phyloP scores from a whole-genome alignment of 1,140 invertebrate species.

The Drosophila neocordata region DNA sequence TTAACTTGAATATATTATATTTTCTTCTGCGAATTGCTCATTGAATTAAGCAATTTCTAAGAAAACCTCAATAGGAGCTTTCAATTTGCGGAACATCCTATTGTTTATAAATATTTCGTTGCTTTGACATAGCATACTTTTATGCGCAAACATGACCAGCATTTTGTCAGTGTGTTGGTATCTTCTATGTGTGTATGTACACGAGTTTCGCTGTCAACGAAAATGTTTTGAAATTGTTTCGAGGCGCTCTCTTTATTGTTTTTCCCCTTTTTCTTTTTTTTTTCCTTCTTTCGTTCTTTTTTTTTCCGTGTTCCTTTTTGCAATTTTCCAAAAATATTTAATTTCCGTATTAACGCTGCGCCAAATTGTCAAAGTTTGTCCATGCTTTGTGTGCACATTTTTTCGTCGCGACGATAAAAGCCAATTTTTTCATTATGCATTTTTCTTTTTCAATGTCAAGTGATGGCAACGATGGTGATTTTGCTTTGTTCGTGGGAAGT shows the following conservation, averaged over 20 bases:
- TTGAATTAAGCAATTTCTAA: not conserved
- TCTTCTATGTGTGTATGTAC: slow-evolving; percentile 25
- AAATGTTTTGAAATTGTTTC: slow-evolving; percentile 79
- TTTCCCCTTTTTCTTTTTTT: not conserved
- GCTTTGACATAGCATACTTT: slow-evolving; percentile 60
- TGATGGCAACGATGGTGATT: slow-evolving; percentile 51
- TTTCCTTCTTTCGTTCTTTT: not conserved
- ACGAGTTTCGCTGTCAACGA: slow-evolving; percentile 62
- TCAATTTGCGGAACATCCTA: not conserved
- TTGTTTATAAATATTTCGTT: slow-evolving; percentile 22
- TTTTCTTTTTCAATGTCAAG: slow-evolving; percentile 80
- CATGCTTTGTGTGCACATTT: slow-evolving; percentile 16
- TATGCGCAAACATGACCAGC: slow-evolving; percentile 60
- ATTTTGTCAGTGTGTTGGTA: slow-evolving; percentile 12
- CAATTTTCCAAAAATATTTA: slow-evolving; percentile 70
- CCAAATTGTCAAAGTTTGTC: slow-evolving; percentile 46
- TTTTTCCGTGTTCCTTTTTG: slow-evolving; percentile 23
- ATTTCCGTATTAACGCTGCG: slow-evolving; percentile 75
- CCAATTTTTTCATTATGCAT: slow-evolving; percentile 59
- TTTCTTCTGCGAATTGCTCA: too few species aligned
- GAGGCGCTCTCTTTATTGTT: slow-evolving; percentile 18
- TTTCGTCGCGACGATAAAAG: slow-evolving; percentile 10
- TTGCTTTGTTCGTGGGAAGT: not conserved
- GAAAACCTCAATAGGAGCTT: slow-evolving; percentile 8
- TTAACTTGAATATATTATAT: too few species aligned